Evolutionary conservation across 2,888 invertebrate species (phyloP).

Genomic region (Adineta ricciae): DNA sequence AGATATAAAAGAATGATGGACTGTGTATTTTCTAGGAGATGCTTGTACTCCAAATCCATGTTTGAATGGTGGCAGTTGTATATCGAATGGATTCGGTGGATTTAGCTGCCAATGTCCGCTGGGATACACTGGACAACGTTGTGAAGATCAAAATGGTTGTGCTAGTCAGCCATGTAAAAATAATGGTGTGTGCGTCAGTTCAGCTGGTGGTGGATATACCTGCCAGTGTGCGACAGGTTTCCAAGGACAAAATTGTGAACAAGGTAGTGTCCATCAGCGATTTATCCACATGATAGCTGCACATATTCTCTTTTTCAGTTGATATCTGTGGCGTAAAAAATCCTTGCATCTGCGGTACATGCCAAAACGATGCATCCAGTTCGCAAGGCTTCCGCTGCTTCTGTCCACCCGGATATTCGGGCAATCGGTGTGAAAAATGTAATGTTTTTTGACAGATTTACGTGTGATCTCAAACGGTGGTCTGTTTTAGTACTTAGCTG

Average conservation of each 20-base stretch:
- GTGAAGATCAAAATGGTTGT: slow-evolving; percentile 27
- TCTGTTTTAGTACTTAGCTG: slow-evolving; percentile 16
- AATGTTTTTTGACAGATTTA: background rate
- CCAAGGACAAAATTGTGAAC: slow-evolving; percentile 22
- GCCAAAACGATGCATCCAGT: slow-evolving; percentile 28
- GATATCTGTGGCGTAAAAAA: slow-evolving; percentile 32
- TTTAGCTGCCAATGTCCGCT: slow-evolving; percentile 36
- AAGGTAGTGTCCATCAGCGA: background rate
- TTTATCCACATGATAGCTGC: background rate
- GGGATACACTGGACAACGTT: slow-evolving; percentile 34
- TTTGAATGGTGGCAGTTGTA: slow-evolving; percentile 36
- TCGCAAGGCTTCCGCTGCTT: slow-evolving; percentile 31
- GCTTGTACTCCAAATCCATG: slow-evolving; percentile 37
- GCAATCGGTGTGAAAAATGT: slow-evolving; percentile 13
- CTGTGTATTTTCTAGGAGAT: background rate
- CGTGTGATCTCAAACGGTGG: too few species aligned
- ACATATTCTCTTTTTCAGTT: too few species aligned
- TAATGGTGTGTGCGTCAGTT: slow-evolving; percentile 12
- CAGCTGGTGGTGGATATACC: background rate
- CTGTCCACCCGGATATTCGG: slow-evolving; percentile 23
- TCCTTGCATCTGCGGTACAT: slow-evolving; percentile 33
- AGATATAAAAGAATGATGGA: too few species aligned
- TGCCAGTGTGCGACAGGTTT: slow-evolving; percentile 27
- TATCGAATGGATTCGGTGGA: slow-evolving; percentile 24
- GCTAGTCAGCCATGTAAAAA: slow-evolving; percentile 29